A percentile compares a stretch with the other conserved stretches of the same genome.
These are phyloP conservation scores for Anseranas semipalmata DNA, from an alignment of 2,113 vertebrate species.

Conservation along the genomic window DNA sequence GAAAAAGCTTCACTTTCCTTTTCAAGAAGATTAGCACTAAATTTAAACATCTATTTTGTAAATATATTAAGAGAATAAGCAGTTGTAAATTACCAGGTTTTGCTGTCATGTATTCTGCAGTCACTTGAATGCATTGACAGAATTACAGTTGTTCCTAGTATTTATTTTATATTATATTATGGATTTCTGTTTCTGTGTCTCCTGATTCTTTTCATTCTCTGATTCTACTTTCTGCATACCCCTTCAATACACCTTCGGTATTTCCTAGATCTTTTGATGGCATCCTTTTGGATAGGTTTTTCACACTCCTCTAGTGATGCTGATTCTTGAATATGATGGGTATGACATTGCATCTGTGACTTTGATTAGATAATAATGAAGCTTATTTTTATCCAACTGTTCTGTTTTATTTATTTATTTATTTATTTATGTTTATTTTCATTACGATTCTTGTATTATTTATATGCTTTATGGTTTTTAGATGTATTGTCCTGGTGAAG, in stretches of 20 bases:
- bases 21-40: not conserved
- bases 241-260: not conserved
- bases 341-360: not conserved
- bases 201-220: not conserved
- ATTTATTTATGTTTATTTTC: not conserved
- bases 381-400: not conserved
- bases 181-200: not conserved
- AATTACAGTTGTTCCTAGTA: not conserved
- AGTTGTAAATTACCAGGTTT: slow-evolving; percentile 8
- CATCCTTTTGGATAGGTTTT: not conserved
- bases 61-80: slow-evolving; percentile 21
- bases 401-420: not conserved
- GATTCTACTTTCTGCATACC: not conserved
- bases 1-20: slow-evolving; percentile 18
- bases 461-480: not conserved
- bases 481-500: not conserved
- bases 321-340: not conserved
- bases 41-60: slow-evolving; percentile 20
- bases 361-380: slow-evolving; percentile 14
- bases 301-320: not conserved
- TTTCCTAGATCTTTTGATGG: not conserved
- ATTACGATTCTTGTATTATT: not conserved
- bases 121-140: not conserved
- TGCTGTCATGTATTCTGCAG: not conserved
- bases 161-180: not conserved